Evolutionary conservation across 2,888 invertebrate species (phyloP).

Genomic region (Hartigia nigra): DNA sequence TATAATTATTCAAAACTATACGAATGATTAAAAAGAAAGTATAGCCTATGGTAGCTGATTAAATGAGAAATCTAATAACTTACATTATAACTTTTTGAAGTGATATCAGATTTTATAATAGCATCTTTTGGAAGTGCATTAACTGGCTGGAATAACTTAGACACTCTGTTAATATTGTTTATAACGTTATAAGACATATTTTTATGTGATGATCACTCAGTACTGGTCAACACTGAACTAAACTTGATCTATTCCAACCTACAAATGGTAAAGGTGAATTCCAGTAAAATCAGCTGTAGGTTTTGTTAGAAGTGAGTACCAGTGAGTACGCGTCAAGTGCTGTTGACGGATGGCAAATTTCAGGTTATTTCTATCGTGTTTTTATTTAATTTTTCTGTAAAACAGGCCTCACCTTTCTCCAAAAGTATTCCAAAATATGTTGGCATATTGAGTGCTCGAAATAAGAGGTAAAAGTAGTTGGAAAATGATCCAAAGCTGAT

Average conservation of each 20-base stretch:
- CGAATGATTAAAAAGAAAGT: conserved; percentile 6
- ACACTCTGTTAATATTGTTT: conserved; percentile 68
- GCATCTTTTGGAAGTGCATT: conserved; percentile 74
- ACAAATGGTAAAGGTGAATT: background rate
- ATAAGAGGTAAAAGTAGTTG: conserved; percentile 3
- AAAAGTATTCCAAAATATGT: background rate
- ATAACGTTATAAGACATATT: conserved; percentile 35
- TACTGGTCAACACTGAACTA: background rate
- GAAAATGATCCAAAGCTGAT: conserved; percentile 10
- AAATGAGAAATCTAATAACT: conserved; percentile 19
- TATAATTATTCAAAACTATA: background rate
- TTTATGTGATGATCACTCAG: background rate
- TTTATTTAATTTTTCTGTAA: conserved; percentile 1
- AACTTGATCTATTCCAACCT: background rate
- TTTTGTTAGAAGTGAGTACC: background rate
- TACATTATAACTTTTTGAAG: conserved; percentile 83
- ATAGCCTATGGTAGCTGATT: background rate
- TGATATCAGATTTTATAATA: conserved; percentile 71
- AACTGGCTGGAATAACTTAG: conserved; percentile 78
- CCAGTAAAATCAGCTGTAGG: background rate
- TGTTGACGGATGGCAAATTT: background rate
- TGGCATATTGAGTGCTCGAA: conserved; percentile 15
- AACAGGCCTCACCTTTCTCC: background rate
- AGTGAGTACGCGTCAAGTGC: background rate
- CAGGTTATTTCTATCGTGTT: conserved; percentile 1